Evolutionary conservation across 2,113 vertebrate species (phyloP).

Genomic region (Pelmatolapia mariae): DNA sequence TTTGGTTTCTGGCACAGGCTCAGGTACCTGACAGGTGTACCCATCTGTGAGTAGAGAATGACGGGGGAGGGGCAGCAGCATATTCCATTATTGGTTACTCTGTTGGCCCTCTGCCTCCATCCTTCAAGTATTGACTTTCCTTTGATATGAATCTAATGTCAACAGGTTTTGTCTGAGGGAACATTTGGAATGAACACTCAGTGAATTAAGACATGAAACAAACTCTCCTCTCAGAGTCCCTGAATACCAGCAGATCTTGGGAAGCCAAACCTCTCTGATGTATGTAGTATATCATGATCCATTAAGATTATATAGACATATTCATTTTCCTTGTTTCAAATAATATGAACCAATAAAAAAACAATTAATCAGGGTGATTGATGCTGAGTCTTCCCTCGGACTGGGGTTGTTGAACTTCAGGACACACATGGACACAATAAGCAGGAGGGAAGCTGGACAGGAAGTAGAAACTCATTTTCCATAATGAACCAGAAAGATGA

Average conservation of each 20-base stretch:
- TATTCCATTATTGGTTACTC: neutral
- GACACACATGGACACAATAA: neutral
- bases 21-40: neutral
- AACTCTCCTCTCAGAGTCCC: neutral
- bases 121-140: neutral
- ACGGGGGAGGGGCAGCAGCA: fast-evolving
- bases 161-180: neutral
- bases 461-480: neutral
- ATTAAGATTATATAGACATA: neutral
- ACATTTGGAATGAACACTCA: neutral
- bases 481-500: neutral
- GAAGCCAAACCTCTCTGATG: neutral
- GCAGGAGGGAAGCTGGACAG: fast-evolving
- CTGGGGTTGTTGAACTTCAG: neutral
- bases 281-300: neutral
- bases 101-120: neutral
- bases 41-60: neutral
- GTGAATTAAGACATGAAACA: neutral
- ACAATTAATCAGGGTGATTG: neutral
- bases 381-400: neutral
- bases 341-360: neutral
- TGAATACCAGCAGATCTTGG: neutral
- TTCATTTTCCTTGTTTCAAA: neutral
- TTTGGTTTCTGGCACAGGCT: neutral
- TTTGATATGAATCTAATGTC: neutral